Percentiles rank a stretch among this genome's conserved stretches.
Conservation (phyloP, 2,797 vertebrate species). For the Cacajao melanocephalus region DNA sequence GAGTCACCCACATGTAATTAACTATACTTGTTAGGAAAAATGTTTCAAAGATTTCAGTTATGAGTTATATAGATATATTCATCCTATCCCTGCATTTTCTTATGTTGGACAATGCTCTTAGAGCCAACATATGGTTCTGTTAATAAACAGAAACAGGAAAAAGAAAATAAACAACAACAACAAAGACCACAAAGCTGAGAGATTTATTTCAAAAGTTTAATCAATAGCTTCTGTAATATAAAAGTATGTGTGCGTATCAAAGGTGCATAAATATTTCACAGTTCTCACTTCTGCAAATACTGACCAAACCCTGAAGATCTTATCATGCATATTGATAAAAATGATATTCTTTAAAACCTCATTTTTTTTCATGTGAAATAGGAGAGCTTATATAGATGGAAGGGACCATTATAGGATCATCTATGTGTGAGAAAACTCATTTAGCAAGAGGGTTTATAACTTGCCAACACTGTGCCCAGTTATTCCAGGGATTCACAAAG, state of each 20-base stretch:
- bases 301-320: constrained; percentile 2
- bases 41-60: not conserved
- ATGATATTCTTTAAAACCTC: not conserved
- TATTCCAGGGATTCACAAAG: constrained; percentile 53
- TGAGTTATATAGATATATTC: not conserved
- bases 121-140: not conserved
- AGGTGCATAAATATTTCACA: constrained; percentile 62
- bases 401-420: constrained; percentile 31
- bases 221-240: constrained; percentile 34
- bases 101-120: not conserved
- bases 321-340: constrained; percentile 40
- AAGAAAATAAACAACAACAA: not conserved
- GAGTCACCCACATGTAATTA: not conserved
- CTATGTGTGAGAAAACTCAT: constrained; percentile 24
- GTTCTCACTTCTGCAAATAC: constrained; percentile 22
- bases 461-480: not conserved
- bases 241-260: constrained; percentile 23
- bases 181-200: constrained; percentile 9
- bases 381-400: not conserved
- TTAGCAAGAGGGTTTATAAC: not conserved
- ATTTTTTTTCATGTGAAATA: constrained; percentile 24
- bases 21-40: not conserved
- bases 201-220: constrained; percentile 60
- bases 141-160: not conserved
- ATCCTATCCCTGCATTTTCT: not conserved